A percentile compares a stretch with the other conserved stretches of the same genome.
Evolutionary conservation across 2,888 invertebrate species (phyloP).

Genomic region (Pecten maximus): DNA sequence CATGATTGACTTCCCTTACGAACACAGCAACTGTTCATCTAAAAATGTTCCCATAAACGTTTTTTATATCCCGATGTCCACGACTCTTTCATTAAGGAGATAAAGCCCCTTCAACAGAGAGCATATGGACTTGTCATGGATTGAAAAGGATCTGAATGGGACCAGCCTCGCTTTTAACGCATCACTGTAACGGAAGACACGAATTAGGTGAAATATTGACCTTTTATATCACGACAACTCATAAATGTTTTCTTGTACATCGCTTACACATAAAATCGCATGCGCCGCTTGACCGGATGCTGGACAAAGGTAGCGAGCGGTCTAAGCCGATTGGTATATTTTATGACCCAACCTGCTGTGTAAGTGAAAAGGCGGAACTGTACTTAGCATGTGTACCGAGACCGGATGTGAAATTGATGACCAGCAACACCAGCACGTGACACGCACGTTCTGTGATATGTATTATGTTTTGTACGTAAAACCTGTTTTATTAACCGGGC

Average conservation of each 20-base stretch:
- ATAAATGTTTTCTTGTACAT: slow-evolving; percentile 23
- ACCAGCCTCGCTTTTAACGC: not conserved
- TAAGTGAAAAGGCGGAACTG: slow-evolving; percentile 20
- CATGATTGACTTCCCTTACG: not conserved
- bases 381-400: not conserved
- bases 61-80: slow-evolving; percentile 14
- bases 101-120: not conserved
- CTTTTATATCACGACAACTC: not conserved
- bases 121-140: not conserved
- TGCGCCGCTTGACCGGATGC: slow-evolving; percentile 27
- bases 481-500: not conserved
- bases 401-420: slow-evolving; percentile 35
- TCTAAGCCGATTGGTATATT: slow-evolving; percentile 4
- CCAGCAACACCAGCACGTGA: not conserved
- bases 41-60: slow-evolving; percentile 3
- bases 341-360: not conserved
- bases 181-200: not conserved
- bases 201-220: slow-evolving; percentile 26
- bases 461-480: not conserved
- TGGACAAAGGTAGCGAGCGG: not conserved
- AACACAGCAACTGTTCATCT: not conserved
- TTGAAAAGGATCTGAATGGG: not conserved
- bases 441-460: not conserved
- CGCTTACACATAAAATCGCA: not conserved
- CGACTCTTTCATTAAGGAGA: slow-evolving; percentile 1